phyloP scores from a whole-genome alignment of 1,140 invertebrate genomes.

The Bombus pascuorum region DNA sequence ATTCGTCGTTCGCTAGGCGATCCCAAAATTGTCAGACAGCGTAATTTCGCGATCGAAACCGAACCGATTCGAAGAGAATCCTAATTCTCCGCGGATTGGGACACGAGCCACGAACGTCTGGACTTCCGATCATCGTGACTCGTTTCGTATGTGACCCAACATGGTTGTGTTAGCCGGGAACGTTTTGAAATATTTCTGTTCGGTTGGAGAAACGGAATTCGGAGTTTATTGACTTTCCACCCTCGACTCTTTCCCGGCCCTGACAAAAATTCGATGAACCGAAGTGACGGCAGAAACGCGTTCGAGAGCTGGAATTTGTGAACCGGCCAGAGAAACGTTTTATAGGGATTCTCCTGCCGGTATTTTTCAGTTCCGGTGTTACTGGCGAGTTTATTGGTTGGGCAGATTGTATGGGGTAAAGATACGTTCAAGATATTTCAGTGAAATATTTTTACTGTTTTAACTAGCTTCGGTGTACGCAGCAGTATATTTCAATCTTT shows the following conservation, averaged over 20 bases:
- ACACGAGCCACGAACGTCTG: not conserved
- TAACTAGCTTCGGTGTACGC: no score
- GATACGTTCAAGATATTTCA: not conserved
- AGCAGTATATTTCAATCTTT: no score
- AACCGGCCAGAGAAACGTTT: not conserved
- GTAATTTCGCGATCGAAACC: slow-evolving; percentile 49
- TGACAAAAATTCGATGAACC: slow-evolving; percentile 1
- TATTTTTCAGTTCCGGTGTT: not conserved
- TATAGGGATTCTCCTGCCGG: not conserved
- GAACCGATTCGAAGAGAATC: slow-evolving; percentile 17
- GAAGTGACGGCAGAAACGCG: not conserved
- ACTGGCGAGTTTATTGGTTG: not conserved
- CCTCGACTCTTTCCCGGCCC: no score
- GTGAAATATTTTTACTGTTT: not conserved
- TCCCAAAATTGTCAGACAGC: slow-evolving; percentile 29
- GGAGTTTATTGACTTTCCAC: not conserved
- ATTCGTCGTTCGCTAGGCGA: not conserved
- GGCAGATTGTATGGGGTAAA: not conserved
- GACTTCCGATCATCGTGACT: slow-evolving; percentile 3
- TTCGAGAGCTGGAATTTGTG: not conserved
- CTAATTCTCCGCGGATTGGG: slow-evolving; percentile 18
- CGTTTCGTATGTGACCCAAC: not conserved
- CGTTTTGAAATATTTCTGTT: not conserved
- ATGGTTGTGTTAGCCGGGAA: not conserved
- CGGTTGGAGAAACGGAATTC: not conserved